phyloP scores from a whole-genome alignment of 2,113 vertebrate species.

The Bubo bubo region DNA sequence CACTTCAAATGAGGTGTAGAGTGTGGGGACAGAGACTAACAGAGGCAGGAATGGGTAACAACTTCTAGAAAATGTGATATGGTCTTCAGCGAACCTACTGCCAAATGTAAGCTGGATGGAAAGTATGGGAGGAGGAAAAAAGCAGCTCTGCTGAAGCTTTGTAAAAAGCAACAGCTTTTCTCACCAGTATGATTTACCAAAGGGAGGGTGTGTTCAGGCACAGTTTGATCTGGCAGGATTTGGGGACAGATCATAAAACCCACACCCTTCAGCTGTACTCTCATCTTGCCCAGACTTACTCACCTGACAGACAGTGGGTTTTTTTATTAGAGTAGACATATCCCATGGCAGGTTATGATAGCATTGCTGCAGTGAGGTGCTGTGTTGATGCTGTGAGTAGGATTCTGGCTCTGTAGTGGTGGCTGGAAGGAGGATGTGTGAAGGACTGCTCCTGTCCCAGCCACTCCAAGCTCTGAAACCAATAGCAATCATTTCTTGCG shows the following conservation, averaged over 20 bases:
- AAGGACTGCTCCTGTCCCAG: neutral
- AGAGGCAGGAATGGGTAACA: neutral
- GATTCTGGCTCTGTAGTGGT: neutral
- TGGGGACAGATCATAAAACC: neutral
- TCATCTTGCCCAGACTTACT: neutral
- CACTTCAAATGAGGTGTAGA: neutral
- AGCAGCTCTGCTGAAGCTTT: rapidly evolving
- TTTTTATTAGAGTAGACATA: neutral
- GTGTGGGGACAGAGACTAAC: neutral
- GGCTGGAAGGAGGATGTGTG: neutral
- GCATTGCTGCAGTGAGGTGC: neutral
- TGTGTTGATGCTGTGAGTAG: neutral
- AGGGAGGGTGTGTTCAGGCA: neutral
- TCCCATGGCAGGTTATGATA: neutral
- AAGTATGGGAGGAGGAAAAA: neutral
- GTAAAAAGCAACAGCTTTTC: neutral
- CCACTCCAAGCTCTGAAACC: neutral
- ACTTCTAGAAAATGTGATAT: neutral
- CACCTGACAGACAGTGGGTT: neutral
- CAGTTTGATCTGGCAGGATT: neutral
- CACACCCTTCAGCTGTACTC: neutral
- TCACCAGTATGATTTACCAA: neutral
- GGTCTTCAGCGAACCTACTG: neutral
- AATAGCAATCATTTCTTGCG: neutral
- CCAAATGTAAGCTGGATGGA: neutral